These are phyloP conservation scores for Paracanthobrama guichenoti DNA, from an alignment of 2,113 vertebrate genomes.

Conservation along the genomic window DNA sequence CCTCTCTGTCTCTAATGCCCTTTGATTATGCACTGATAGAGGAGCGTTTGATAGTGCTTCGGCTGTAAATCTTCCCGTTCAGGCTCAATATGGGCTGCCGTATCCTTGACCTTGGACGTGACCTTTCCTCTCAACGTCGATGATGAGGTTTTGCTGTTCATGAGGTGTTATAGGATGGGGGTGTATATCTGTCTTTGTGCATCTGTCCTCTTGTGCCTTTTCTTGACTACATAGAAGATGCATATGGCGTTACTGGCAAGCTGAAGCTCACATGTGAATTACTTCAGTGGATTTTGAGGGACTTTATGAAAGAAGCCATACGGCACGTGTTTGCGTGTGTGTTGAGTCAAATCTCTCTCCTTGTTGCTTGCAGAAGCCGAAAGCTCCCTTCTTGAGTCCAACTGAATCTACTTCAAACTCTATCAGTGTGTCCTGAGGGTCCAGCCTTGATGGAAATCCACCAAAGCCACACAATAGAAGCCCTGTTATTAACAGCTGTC, in stretches of 20 bases:
- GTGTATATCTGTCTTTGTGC: background rate
- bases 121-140: conserved; percentile 64
- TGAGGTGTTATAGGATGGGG: background rate
- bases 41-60: conserved; percentile 38
- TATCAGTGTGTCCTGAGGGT: conserved; percentile 14
- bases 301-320: conserved; percentile 2
- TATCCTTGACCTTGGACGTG: conserved; percentile 68
- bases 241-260: conserved; percentile 1
- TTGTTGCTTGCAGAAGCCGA: conserved; percentile 1
- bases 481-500: conserved; percentile 72
- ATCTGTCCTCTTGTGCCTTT: conserved; percentile 21
- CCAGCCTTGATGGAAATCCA: conserved; percentile 68
- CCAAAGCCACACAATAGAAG: conserved; percentile 63
- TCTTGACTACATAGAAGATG: background rate
- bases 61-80: conserved; percentile 44
- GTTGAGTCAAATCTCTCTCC: background rate
- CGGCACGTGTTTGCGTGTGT: background rate
- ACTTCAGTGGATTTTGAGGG: background rate
- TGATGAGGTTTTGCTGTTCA: conserved; percentile 57
- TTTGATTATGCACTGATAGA: conserved; percentile 58
- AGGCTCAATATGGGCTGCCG: conserved; percentile 32
- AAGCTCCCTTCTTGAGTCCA: background rate
- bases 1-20: conserved; percentile 50
- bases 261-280: background rate
- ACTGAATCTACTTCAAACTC: conserved; percentile 16